These are phyloP conservation scores for Pammene fasciana DNA, from an alignment of 2,888 invertebrate species.

Conservation along the genomic window DNA sequence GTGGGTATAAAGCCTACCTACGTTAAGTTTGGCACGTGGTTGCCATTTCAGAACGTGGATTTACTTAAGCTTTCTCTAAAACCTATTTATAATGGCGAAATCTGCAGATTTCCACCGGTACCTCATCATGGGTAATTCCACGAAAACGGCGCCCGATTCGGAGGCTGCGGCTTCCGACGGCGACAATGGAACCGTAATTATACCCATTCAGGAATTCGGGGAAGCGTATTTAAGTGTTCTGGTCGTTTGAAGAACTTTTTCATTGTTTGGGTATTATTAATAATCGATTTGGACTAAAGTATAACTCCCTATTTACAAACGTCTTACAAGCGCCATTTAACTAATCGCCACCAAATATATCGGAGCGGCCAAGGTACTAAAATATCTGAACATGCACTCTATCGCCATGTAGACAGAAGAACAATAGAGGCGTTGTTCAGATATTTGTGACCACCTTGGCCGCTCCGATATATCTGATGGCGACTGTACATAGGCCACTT, in stretches of 20 bases:
- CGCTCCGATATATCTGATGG: too few relatives aligned
- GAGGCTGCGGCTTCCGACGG: conserved; percentile 5
- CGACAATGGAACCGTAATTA: conserved; percentile 23
- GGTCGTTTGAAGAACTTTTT: conserved; percentile 26
- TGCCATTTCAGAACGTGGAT: background rate
- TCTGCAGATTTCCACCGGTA: conserved; percentile 2
- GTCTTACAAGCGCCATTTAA: too few relatives aligned
- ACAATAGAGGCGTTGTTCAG: too few relatives aligned
- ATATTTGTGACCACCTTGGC: too few relatives aligned
- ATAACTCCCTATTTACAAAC: too few relatives aligned
- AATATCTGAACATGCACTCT: too few relatives aligned
- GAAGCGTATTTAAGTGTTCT: conserved; percentile 10
- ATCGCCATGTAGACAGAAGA: too few relatives aligned
- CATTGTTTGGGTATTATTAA: conserved; percentile 21
- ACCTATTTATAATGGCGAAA: conserved; percentile 8
- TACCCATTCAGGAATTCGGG: conserved; percentile 19
- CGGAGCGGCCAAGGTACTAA: too few relatives aligned
- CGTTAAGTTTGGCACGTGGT: too few relatives aligned
- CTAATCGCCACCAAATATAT: too few relatives aligned
- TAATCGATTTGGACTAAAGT: background rate
- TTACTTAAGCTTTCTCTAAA: background rate
- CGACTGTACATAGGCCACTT: too few relatives aligned
- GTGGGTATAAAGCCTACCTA: background rate
- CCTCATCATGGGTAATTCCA: conserved; percentile 20
- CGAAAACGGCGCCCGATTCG: conserved; percentile 12